Evolutionary conservation across 2,888 invertebrate genomes (phyloP).

Genomic region (Cosmia trapezina): DNA sequence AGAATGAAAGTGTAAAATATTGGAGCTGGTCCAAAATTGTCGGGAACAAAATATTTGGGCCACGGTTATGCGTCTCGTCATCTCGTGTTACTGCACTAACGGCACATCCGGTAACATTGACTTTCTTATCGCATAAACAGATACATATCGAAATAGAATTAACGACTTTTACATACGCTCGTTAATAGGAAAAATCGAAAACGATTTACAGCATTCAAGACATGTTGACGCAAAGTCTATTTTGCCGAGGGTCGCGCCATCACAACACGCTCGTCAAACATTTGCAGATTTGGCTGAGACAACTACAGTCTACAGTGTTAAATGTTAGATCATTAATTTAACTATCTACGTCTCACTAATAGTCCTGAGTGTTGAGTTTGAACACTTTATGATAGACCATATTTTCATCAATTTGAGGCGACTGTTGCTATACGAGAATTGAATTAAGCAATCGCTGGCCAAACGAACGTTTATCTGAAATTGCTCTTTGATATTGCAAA

Average conservation of each 20-base stretch:
- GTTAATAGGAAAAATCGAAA: conserved; percentile 67
- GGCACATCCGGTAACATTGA: conserved; percentile 89
- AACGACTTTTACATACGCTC: conserved; percentile 70
- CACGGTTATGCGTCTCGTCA: conserved; percentile 84
- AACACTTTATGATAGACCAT: conserved; percentile 27
- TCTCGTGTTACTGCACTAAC: conserved; percentile 83
- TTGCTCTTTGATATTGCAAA: conserved; percentile 60
- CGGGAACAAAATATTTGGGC: conserved; percentile 86
- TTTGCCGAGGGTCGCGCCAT: conserved; percentile 15
- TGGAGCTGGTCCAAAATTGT: conserved; percentile 85
- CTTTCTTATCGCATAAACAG: conserved; percentile 87
- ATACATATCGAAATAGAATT: conserved; percentile 79
- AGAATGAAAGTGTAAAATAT: conserved; percentile 84
- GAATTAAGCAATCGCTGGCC: conserved; percentile 54
- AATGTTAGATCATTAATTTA: conserved; percentile 45
- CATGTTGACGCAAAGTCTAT: conserved; percentile 25
- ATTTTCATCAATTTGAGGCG: conserved; percentile 24
- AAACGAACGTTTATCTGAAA: conserved; percentile 53
- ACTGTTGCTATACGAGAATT: conserved; percentile 49
- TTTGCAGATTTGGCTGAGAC: conserved; percentile 49
- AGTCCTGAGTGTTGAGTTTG: conserved; percentile 24
- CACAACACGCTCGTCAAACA: conserved; percentile 46
- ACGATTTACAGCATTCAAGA: conserved; percentile 45
- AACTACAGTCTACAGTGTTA: conserved; percentile 19
- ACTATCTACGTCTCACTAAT: conserved; percentile 15